A percentile compares a stretch with the other conserved stretches of the same genome.
phyloP scores from a whole-genome alignment of 2,797 vertebrate genomes.

The Amblyopsis hoosieri region DNA sequence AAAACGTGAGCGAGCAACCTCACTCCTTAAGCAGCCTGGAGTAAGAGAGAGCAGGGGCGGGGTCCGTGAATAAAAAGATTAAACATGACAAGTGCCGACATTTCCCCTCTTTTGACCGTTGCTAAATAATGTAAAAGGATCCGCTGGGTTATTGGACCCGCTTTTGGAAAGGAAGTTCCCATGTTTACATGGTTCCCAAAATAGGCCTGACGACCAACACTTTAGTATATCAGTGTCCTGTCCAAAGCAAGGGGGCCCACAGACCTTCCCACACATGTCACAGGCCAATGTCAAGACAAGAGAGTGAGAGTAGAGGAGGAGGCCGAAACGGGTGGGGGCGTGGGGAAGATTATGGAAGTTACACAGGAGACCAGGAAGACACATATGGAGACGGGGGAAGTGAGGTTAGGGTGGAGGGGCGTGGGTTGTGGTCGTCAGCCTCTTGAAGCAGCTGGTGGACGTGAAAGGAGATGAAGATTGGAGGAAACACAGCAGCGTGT shows the following conservation, averaged over 20 bases:
- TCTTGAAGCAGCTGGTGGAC: constrained; percentile 27
- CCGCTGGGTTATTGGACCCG: constrained; percentile 67
- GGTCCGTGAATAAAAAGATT: neutral
- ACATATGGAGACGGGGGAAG: constrained; percentile 19
- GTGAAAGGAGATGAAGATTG: constrained; percentile 70
- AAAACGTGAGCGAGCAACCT: too few species aligned
- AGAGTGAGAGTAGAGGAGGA: constrained; percentile 33
- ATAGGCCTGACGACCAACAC: constrained; percentile 75
- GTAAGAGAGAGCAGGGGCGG: constrained; percentile 1
- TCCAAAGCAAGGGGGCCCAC: constrained; percentile 62
- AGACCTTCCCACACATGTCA: constrained; percentile 74
- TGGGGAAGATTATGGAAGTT: constrained; percentile 32
- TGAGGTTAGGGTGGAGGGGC: constrained; percentile 10
- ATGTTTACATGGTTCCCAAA: constrained; percentile 79
- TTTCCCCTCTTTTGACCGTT: constrained; percentile 38
- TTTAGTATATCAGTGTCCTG: constrained; percentile 78
- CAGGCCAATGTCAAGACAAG: constrained; percentile 67
- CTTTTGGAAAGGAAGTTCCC: constrained; percentile 80
- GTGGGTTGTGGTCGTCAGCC: constrained; percentile 5
- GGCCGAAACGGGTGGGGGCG: constrained; percentile 31
- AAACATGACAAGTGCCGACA: constrained; percentile 1
- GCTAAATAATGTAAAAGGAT: constrained; percentile 60
- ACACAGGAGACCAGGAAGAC: constrained; percentile 21
- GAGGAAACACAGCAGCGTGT: constrained; percentile 46
- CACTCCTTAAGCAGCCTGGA: neutral